Base-by-base conservation (phyloP, 2,113 vertebrate genomes). In the Sander vitreus region DNA sequence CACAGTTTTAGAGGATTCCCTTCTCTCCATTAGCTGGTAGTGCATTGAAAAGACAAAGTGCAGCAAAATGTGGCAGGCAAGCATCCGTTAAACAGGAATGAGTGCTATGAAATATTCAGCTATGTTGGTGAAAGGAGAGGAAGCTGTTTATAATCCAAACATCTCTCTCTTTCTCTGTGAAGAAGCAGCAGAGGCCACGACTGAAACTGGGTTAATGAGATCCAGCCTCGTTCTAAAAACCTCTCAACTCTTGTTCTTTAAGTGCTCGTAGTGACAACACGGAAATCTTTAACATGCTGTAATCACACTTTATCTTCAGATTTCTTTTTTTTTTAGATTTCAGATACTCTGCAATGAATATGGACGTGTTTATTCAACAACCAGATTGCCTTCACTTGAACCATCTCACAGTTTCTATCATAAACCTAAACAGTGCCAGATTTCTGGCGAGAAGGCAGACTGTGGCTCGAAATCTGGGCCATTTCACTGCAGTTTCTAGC, bases 181-280 rank as follows among this genome's bases (percentile, higher is more conserved):
- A 74, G 84, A 57, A 65, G 76, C 62, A 66, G 63, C 57, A 66
- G 48, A 83, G 72, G 75, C 70, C 57, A 21, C 6, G 9, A 15
- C 80, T 65, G 71, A 83, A 92, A 88, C 73, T 92, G 79, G 90
- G 89, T 93, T 93, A 92, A 93, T 80, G 83, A 92, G 76, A 89
- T 84, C 85, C 71, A 23, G 27, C 39, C 71, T 83, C 27, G 4
- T 50, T 63, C 47, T 62, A 55, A 39, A 84, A 81, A 78, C 63
- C 75, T 76, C 78, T 85, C 68, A 77, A 82, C 39, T 69, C 70
- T 74, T 67, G 18, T 80, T 76, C 64, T 83, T 16, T 62, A 70
- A 70, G 67, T 58, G 71, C 36, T 82, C 3, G 4, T 39, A 23
- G 55, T 43, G 19, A 63, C 48, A 36, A 59, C 63, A 43, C 3